Evolutionary conservation across 2,797 vertebrate species (phyloP), one percentile per base, ranked within the genome.

Genomic region (Sebastes glaucus): DNA sequence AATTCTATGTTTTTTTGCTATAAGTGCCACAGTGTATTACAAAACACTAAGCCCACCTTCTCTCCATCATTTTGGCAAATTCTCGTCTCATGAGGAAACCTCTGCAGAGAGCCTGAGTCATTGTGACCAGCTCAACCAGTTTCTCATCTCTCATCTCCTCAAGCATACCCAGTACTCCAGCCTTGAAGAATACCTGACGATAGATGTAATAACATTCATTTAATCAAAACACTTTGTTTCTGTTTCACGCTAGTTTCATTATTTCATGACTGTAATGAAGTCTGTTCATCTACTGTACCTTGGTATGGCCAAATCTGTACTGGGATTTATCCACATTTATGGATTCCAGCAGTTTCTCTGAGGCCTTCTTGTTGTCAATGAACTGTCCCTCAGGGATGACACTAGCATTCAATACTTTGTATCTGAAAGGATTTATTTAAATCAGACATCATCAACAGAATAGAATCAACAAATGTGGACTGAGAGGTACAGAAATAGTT

Each of bases 71-170:
- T 86, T 95, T 97, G 73, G 87, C 90, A 93, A 96, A 96, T 82
- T 97, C 96, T 23, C 84, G 56, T 22, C 96, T 94, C 96, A 97
- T 97, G 30, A 97, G 83, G 83, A 78, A 96, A 3, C 95, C 96
- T 85, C 96, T 92, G 91, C 96, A 96, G 16, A 96, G 7, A 13
- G 97, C 96, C 85, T 97, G 96, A 0, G 94, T 97, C 87, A 92
- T 93, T 3, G 96, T 96, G 75, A 98, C 96, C 78, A 98, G 90
- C 33, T 91, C 72, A 32, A 95, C 96, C 82, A 98, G 77, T 77
- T 97, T 97, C 0, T 98, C 97, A 92, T 98, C 97, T 60, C 96
- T 89, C 97, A 97, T 97, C 87, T 97, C 96, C 84, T 97, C 97
- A 49, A 97, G 90, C 0, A 79, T 78, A 60, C 97, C 97, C 82